Evolutionary conservation across 2,888 invertebrate genomes (phyloP).

Genomic region (Isotomurus palustris): DNA sequence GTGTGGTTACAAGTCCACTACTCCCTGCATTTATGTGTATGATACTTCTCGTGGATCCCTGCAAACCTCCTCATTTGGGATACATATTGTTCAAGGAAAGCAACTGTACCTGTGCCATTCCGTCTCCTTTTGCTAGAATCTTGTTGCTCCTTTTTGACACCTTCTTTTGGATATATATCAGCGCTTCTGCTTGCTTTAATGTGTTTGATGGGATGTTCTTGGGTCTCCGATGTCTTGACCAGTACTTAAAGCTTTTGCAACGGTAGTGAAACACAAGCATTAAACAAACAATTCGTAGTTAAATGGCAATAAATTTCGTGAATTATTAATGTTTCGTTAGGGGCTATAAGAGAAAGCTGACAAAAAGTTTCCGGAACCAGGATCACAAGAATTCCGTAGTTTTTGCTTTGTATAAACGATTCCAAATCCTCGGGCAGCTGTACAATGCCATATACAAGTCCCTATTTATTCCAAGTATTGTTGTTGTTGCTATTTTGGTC

Average conservation of each 20-base stretch:
- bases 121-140: neutral
- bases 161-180: slow-evolving; percentile 22
- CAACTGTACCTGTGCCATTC: neutral
- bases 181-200: slow-evolving; percentile 22
- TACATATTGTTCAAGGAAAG: slow-evolving; percentile 16
- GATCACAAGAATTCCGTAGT: neutral
- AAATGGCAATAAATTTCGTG: too few relatives aligned
- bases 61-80: slow-evolving; percentile 32
- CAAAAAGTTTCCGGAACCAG: neutral
- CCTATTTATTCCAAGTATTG: neutral
- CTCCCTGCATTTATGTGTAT: slow-evolving; percentile 19
- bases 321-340: too few relatives aligned
- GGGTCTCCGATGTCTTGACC: slow-evolving; percentile 23
- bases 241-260: slow-evolving; percentile 9
- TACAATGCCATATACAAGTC: neutral
- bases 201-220: slow-evolving; percentile 19
- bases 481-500: neutral
- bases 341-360: neutral
- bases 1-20: slow-evolving; percentile 20
- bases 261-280: too few relatives aligned
- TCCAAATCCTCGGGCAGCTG: slow-evolving; percentile 1
- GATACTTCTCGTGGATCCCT: slow-evolving; percentile 24
- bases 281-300: too few relatives aligned
- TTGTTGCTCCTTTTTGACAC: slow-evolving; percentile 17
- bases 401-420: neutral